Evolutionary conservation across 37 sponge, comb jelly and placozoan species (phyloP), one percentile per base, ranked within the genome.

Genomic region (Oopsacas minuta): DNA sequence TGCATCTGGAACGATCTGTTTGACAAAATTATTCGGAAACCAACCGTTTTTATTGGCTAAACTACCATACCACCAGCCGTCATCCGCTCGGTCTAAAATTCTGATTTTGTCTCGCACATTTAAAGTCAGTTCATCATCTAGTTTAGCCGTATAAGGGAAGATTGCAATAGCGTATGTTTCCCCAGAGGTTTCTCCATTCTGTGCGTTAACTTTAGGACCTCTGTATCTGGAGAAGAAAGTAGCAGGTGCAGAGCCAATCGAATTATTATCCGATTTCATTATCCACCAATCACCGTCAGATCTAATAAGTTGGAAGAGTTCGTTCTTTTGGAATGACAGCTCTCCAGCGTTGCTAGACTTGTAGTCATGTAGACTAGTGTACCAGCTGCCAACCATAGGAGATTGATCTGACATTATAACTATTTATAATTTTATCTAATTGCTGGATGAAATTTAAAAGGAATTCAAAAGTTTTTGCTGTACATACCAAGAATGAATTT

Each of bases 21-120:
- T 61, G 3, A 61, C 75, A 34, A 61, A 61, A 34, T 61, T 61
- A 34, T n/a, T 25, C 1, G 75, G 75, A n/a, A 61, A 61, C 75
- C 75, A 61, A 25, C 75, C 75, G 28, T 61, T n/a, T 34, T 61
- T 61, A 25, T 34, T 34, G 28, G 75, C 75, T 34, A 61, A 34
- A 61, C 75, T 61, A 5, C 75, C 75, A 34, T 25, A 61, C 75
- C 75, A 61, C 75, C 75, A 61, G 20, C 75, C 75, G 30, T 61
- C 75, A n/a, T 61, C 75, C 1, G 75, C 75, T 12, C 75, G 75
- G 75, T 61, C 75, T 61, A 61, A 12, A 12, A 61, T 61, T 5
- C 75, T 10, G 75, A 61, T 61, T 12, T 61, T 61, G 75, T 61
- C 75, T 10, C 75, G 75, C 17, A 61, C 75, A 12, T 61, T 61